Percentiles rank a stretch among this genome's conserved stretches.
Evolutionary conservation across 2,797 vertebrate species (phyloP).

Genomic region (Hipposideros larvatus): DNA sequence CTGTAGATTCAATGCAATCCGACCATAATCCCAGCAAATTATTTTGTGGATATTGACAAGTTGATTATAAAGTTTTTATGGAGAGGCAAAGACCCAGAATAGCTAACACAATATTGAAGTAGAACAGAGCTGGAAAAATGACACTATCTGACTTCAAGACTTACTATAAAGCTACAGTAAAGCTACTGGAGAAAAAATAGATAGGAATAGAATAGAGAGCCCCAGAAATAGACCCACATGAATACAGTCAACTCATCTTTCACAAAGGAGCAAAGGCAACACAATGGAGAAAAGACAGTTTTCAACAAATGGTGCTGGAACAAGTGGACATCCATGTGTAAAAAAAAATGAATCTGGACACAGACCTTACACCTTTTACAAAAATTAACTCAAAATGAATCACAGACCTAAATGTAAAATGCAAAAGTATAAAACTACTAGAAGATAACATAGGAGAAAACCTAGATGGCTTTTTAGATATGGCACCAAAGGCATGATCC

Average conservation of each 20-base stretch:
- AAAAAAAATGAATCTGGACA: background rate
- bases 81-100: background rate
- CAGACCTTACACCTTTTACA: background rate
- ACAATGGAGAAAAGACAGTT: background rate
- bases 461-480: background rate
- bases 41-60: background rate
- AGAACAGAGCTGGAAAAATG: background rate
- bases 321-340: background rate
- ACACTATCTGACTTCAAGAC: background rate
- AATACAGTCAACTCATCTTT: background rate
- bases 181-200: background rate
- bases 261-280: background rate
- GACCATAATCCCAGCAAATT: background rate
- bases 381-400: conserved; percentile 4
- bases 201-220: background rate
- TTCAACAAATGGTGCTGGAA: conserved; percentile 6
- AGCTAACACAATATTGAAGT: conserved; percentile 19
- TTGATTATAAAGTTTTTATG: background rate
- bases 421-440: background rate
- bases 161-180: background rate
- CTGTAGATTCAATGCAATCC: background rate
- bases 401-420: background rate
- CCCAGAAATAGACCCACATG: background rate
- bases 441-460: background rate
- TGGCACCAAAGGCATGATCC: background rate